Evolutionary conservation across 2,797 vertebrate species (phyloP).

Genomic region (Nasua narica): DNA sequence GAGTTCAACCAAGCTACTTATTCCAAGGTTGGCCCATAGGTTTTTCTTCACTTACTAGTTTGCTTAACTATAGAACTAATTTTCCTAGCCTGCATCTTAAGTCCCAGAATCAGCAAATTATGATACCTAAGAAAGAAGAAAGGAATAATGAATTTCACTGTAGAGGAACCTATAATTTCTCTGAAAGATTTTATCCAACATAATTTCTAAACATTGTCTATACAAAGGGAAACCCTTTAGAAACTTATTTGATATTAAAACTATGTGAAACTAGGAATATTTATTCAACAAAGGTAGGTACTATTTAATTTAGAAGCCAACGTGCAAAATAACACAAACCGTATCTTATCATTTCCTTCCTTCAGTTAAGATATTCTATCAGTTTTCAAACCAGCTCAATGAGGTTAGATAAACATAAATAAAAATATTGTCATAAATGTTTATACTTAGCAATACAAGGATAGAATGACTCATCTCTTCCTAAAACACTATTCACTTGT

Average conservation of each 20-base stretch:
- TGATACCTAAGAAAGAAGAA: background rate
- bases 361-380: background rate
- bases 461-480: background rate
- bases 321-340: background rate
- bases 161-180: background rate
- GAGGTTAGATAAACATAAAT: background rate
- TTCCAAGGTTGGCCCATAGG: background rate
- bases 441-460: background rate
- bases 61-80: background rate
- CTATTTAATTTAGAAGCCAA: background rate
- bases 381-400: background rate
- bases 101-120: background rate
- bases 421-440: background rate
- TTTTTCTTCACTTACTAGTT: background rate
- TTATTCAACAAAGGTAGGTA: background rate
- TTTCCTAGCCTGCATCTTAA: background rate
- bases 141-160: background rate
- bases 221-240: background rate
- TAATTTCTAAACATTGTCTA: background rate
- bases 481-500: background rate
- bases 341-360: background rate
- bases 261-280: background rate
- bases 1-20: background rate
- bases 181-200: background rate
- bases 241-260: background rate